Base-by-base conservation (phyloP, 2,797 vertebrate genomes). In the Loris lydekkerianus region DNA sequence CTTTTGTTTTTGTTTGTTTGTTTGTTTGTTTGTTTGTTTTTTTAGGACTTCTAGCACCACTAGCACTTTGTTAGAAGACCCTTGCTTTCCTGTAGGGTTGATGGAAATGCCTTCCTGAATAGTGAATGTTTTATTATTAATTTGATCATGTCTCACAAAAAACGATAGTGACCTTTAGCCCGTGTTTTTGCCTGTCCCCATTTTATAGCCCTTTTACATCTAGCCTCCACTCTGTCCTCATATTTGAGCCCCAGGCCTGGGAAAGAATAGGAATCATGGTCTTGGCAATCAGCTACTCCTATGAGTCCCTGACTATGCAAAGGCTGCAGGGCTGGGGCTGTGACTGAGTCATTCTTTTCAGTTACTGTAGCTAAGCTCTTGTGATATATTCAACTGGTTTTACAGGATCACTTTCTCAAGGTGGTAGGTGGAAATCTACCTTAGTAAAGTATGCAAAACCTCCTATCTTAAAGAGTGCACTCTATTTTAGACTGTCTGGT, bases 51-150 rank as follows among this genome's bases (percentile, higher is more conserved):
- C 43, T 63, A 75, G 40, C 13, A 56, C 60, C 3, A 60, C 29
- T 65, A 72, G 23, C 29, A 83, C 18, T 34, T 75, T 94, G 31
- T 83, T 92, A n/a, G 23, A 93, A 73, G 63, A 83, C n/a, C 34
- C 23, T 49, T 87, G 58, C 34, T 69, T 69, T n/a, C 20, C 40
- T 89, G 73, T 40, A 91, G 37, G 23, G 21, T 81, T 82, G 40
- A 17, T 77, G 34, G 29, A 91, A 78, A 76, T 80, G 40, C 9
- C 27, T 43, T 18, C 53, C 56, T 87, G 5, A 7, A 77, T 65
- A 92, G 40, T 85, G 40, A 88, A 65, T 77, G 43, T 60, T 96
- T 89, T 92, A 56, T 86, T 76, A 73, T 73, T 56, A 88, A 82
- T 10, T 77, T 88, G 60, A 15, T 75, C 34, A 78, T 37, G 13